Evolutionary conservation across 2,888 invertebrate genomes (phyloP), one percentile per base, ranked within the genome.

Genomic region (Cyclophora punctaria): DNA sequence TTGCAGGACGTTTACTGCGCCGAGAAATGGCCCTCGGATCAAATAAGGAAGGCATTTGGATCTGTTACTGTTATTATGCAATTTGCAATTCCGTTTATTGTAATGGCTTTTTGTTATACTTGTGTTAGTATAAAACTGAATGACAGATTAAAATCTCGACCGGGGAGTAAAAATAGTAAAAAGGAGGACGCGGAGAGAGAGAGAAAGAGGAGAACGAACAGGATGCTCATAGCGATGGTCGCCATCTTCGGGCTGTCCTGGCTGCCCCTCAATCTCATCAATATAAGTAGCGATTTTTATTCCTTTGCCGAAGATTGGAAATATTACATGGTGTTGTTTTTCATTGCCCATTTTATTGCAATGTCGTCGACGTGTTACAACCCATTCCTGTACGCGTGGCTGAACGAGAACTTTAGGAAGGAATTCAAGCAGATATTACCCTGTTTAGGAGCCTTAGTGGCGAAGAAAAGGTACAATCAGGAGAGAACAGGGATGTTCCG

Each of bases 331-430:
- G 85, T 95, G 47, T 88, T 93, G 58, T 97, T 96, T 76, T 94
- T 96, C 75, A 78, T 93, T 54, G 91, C 94, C 3, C 97, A 97
- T 75, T 92, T 95, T 53, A 91, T 96, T 59, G 97, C 97, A 41
- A 97, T 97, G 97, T 95, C 96, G 67, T 96, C 96, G 52, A 96
- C 95, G 2, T 96, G 96, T 78, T 98, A 98, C 89, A 98, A 98
- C 78, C 97, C 97, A 0, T 96, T 98, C 74, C 90, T 98, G 7
- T 98, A 98, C 83, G 97, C 97, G 20, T 98, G 97, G 97, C 91
- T 98, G 79, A 98, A 98, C 80, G 97, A 97, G 63, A 96, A 96
- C 83, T 97, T 97, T 77, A 91, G 96, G 47, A 96, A 96, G 73
- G 96, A 96, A 76, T 96, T 96, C 80, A 95, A 93, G 72, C 92